Percentiles rank a stretch among this genome's conserved stretches.
Conservation (phyloP, 35 echinoderm and acorn worm species). For the Eucidaris tribuloides region DNA sequence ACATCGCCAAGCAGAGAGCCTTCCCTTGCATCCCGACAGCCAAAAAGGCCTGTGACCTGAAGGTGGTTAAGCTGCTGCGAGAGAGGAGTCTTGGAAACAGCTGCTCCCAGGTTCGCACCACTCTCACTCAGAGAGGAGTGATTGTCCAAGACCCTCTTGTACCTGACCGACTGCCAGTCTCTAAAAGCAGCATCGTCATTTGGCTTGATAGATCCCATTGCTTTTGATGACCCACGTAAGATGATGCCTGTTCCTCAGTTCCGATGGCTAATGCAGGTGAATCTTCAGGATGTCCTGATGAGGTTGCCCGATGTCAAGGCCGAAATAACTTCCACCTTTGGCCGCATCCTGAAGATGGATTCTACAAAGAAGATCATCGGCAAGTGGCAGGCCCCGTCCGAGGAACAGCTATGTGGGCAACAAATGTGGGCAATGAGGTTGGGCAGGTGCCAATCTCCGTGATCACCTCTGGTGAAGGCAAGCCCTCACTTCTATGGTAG, state of each 20-base stretch:
- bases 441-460: slow-evolving; percentile 52
- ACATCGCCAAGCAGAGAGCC: neutral
- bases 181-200: neutral
- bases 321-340: slow-evolving; percentile 42
- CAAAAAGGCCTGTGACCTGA: slow-evolving; percentile 14
- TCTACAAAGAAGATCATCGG: slow-evolving; percentile 29
- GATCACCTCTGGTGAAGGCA: slow-evolving; percentile 35
- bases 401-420: slow-evolving; percentile 43
- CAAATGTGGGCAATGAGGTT: slow-evolving; percentile 38
- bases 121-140: slow-evolving; percentile 23
- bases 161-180: slow-evolving; percentile 21
- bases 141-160: neutral
- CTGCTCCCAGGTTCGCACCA: neutral
- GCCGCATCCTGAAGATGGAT: slow-evolving; percentile 39
- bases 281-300: slow-evolving; percentile 26
- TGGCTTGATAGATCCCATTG: neutral
- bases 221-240: slow-evolving; percentile 38
- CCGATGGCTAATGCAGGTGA: slow-evolving; percentile 19
- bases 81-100: neutral
- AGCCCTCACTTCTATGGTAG: neutral
- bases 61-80: neutral
- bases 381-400: neutral
- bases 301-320: slow-evolving; percentile 30
- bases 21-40: neutral
- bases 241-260: slow-evolving; percentile 29